These are phyloP conservation scores for Trialeurodes vaporariorum DNA, from an alignment of 1,140 invertebrate genomes.

Conservation along the genomic window DNA sequence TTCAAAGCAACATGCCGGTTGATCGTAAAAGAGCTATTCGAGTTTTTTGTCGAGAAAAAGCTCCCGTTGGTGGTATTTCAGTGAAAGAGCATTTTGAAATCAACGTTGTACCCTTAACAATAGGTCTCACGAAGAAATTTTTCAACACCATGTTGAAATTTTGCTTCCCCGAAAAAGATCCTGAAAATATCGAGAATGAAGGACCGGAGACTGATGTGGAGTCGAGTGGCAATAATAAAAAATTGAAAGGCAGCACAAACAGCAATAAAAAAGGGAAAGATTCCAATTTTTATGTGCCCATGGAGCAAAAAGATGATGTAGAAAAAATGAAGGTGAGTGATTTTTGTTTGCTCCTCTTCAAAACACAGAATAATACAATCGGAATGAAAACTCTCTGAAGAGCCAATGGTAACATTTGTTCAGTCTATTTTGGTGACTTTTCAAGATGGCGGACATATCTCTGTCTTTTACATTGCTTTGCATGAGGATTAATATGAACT, in stretches of 20 bases:
- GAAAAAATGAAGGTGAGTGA: constrained; percentile 93
- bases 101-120: constrained; percentile 84
- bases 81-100: constrained; percentile 98
- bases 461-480: too few species aligned
- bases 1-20: constrained; percentile 79
- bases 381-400: too few species aligned
- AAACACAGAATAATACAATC: too few species aligned
- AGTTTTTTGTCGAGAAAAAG: constrained; percentile 80
- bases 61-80: constrained; percentile 90
- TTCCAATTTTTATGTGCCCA: constrained; percentile 77
- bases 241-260: constrained; percentile 35
- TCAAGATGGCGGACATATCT: too few species aligned
- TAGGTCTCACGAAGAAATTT: constrained; percentile 89
- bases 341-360: too few species aligned
- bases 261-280: constrained; percentile 49
- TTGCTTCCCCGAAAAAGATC: constrained; percentile 94
- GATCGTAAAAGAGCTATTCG: constrained; percentile 70
- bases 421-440: too few species aligned
- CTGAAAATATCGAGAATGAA: constrained; percentile 63
- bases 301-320: constrained; percentile 81
- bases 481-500: too few species aligned
- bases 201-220: constrained; percentile 45
- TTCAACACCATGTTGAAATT: constrained; percentile 96
- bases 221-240: constrained; percentile 35
- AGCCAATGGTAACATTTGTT: too few species aligned